Evolutionary conservation across 1,140 invertebrate genomes (phyloP), one percentile per base, ranked within the genome.

Genomic region (Danaus melanippus): DNA sequence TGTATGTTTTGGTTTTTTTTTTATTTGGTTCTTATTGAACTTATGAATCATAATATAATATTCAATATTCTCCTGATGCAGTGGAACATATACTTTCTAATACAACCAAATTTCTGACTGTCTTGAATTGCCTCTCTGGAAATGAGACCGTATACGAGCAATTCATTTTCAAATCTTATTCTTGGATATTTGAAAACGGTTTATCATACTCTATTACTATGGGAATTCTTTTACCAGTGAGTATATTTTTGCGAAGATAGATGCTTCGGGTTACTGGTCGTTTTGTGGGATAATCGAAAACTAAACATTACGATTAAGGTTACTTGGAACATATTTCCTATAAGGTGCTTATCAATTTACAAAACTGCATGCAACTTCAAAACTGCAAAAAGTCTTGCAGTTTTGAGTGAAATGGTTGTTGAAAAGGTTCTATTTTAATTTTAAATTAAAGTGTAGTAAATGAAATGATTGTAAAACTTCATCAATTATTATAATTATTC

Each of bases 1-100:
- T 11, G 60, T n/a, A 10, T 47, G 56, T 54, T 39, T 49, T 0
- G 10, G 10, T n/a, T n/a, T n/a, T 41, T 49, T 40, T 40, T 49
- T 50, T 50, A 42, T 2, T n/a, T 50, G 41, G 49, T 50, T n/a
- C 49, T 12, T 44, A 12, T 40, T 45, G 15, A 50, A 21, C 15
- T 42, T 7, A 44, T 50, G 10, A 21, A n/a, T 39, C 43, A 43
- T 42, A 46, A 12, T n/a, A n/a, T 41, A 42, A 56, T 53, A 12
- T 10, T 3, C 12, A 46, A 12, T 9, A 41, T 45, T 1, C 40
- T 42, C 41, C 32, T 52, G 17, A 71, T 75, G 42, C 61, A 80
- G 77, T 69, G 40, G 77, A 78, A 63, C 66, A 80, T 15, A 10
- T 72, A 2, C 45, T 77, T 6, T 60, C 67, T 0, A 45, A 63